A percentile compares a stretch with the other conserved stretches of the same genome.
Evolutionary conservation across 2,113 vertebrate genomes (phyloP).

Genomic region (Zapornia atra): DNA sequence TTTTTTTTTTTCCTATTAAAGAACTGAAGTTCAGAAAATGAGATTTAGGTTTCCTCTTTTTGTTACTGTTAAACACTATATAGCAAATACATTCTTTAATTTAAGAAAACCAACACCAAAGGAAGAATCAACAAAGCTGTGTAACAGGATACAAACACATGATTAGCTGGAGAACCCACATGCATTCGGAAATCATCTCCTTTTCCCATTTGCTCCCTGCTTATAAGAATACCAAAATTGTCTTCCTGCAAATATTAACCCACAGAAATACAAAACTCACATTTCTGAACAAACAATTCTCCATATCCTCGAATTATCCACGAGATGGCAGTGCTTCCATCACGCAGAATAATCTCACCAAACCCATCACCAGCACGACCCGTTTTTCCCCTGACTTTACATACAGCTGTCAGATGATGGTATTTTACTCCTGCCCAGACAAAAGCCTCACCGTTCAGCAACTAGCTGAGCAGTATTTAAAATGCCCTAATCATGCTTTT

Average conservation of each 20-base stretch:
- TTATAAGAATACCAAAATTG: not conserved
- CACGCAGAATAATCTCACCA: not conserved
- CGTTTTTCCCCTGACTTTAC: too few relatives aligned
- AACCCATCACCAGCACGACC: fast-evolving
- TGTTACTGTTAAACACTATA: not conserved
- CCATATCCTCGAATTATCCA: not conserved
- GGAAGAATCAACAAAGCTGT: not conserved
- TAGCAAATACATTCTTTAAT: not conserved
- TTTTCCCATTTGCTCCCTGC: not conserved
- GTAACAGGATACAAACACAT: not conserved
- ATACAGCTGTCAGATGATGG: not conserved
- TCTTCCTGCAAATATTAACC: not conserved
- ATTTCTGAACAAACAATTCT: not conserved
- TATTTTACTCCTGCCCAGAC: not conserved
- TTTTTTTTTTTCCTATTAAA: not conserved
- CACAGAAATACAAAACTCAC: fast-evolving
- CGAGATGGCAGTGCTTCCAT: slow-evolving; percentile 55
- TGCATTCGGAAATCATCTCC: not conserved
- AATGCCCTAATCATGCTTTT: too few relatives aligned
- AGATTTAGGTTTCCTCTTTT: not conserved
- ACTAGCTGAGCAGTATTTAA: too few relatives aligned
- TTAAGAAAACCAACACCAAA: not conserved
- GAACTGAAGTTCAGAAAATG: not conserved
- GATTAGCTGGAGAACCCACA: not conserved
- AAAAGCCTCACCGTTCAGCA: not conserved